Evolutionary conservation across 2,888 invertebrate species (phyloP).

Genomic region (Rhamnusium bicolor): DNA sequence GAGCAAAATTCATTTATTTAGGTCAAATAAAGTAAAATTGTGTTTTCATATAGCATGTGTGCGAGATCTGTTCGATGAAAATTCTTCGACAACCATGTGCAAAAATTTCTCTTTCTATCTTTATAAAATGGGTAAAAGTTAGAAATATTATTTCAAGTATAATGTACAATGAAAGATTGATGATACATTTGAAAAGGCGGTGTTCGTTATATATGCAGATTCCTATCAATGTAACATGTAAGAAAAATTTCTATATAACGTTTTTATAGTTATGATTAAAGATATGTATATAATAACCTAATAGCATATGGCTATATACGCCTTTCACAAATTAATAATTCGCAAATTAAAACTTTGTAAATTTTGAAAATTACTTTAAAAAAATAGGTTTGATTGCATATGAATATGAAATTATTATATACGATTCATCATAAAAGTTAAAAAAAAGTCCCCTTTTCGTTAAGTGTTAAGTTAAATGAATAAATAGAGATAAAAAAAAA

Average conservation of each 20-base stretch:
- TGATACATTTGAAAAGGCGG: not conserved
- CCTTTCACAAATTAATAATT: not conserved
- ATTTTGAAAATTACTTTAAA: too few species aligned
- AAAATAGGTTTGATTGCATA: too few species aligned
- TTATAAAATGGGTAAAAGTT: not conserved
- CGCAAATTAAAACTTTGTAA: not conserved
- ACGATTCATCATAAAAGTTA: too few species aligned
- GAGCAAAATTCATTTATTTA: not conserved
- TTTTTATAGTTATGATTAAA: not conserved
- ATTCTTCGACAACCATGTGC: conserved; percentile 18
- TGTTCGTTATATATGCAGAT: not conserved
- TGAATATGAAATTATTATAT: too few species aligned
- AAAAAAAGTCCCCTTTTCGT: too few species aligned
- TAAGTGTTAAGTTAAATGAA: too few species aligned
- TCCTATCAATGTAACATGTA: not conserved
- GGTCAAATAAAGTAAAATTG: conserved; percentile 1
- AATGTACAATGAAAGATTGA: too few species aligned
- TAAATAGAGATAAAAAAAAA: too few species aligned
- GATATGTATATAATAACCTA: not conserved
- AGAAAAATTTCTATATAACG: not conserved
- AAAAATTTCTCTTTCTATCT: not conserved
- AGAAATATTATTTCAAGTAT: not conserved
- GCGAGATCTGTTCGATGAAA: conserved; percentile 13
- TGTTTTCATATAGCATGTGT: not conserved
- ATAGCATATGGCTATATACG: not conserved